phyloP scores from a whole-genome alignment of 2,113 vertebrate genomes.

The Calidris pugnax region DNA sequence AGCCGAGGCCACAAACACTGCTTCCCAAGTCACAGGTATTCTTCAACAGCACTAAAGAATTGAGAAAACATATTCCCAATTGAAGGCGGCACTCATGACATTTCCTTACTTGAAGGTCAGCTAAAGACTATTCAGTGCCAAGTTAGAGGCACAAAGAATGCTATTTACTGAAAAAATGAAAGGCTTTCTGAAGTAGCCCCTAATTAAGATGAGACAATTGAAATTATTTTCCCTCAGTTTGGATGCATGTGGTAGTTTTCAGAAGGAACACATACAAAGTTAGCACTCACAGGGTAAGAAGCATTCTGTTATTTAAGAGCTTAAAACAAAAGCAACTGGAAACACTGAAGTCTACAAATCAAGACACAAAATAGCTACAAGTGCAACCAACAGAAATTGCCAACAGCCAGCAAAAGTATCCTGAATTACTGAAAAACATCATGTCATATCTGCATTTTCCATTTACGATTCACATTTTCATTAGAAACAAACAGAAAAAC shows the following conservation, averaged over 20 bases:
- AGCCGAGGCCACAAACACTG: accelerated
- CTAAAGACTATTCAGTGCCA: neutral
- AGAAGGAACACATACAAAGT: neutral
- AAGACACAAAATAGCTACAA: neutral
- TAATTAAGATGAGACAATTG: neutral
- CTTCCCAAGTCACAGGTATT: neutral
- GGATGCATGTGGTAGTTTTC: neutral
- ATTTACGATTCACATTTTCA: neutral
- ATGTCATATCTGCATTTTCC: neutral
- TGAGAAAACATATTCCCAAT: neutral
- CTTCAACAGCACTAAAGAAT: neutral
- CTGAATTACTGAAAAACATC: neutral
- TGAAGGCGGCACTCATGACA: neutral
- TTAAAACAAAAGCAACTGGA: neutral
- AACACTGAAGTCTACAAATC: neutral
- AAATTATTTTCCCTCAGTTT: neutral
- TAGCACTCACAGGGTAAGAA: neutral
- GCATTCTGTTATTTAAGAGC: neutral
- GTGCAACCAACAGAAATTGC: neutral
- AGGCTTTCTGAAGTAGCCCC: neutral
- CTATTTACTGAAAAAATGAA: neutral
- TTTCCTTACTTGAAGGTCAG: neutral
- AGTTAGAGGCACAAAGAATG: neutral
- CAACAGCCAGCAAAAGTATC: neutral
- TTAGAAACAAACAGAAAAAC: neutral